A percentile compares a stretch with the other conserved stretches of the same genome.
These are phyloP conservation scores for Maylandia zebra DNA, from an alignment of 2,113 vertebrate species.

Conservation along the genomic window DNA sequence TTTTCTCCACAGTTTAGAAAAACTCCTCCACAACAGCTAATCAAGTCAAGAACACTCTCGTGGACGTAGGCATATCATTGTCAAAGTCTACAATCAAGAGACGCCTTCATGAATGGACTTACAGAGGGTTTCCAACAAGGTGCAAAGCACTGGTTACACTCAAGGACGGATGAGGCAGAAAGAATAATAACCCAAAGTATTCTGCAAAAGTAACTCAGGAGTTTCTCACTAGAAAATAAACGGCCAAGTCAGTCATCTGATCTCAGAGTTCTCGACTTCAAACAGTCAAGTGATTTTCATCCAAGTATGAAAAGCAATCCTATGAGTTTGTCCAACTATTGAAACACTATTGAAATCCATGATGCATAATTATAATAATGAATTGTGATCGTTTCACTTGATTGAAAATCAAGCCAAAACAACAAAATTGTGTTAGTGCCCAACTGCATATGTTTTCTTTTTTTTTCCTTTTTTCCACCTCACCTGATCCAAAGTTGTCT, in stretches of 20 bases:
- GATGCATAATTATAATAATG: background rate
- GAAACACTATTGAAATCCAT: background rate
- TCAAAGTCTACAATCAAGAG: background rate
- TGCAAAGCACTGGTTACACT: background rate
- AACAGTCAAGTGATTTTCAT: background rate
- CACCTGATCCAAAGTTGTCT: conserved; percentile 98
- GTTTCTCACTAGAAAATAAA: background rate
- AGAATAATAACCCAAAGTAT: background rate
- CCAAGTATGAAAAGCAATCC: background rate
- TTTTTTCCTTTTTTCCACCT: background rate
- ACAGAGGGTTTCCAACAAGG: background rate
- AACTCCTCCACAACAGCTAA: background rate
- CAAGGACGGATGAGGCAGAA: background rate
- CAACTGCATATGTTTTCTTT: accelerated
- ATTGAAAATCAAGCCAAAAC: background rate
- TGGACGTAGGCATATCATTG: background rate
- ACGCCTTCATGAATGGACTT: background rate
- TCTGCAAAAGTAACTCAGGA: background rate
- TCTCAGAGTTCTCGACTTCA: background rate
- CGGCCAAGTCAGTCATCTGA: background rate
- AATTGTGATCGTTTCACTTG: background rate
- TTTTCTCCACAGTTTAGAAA: background rate
- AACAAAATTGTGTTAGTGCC: background rate
- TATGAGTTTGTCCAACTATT: background rate
- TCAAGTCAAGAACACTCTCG: background rate